Evolutionary conservation across 1,140 invertebrate genomes (phyloP).

Genomic region (Pseudobourletiella spinata): DNA sequence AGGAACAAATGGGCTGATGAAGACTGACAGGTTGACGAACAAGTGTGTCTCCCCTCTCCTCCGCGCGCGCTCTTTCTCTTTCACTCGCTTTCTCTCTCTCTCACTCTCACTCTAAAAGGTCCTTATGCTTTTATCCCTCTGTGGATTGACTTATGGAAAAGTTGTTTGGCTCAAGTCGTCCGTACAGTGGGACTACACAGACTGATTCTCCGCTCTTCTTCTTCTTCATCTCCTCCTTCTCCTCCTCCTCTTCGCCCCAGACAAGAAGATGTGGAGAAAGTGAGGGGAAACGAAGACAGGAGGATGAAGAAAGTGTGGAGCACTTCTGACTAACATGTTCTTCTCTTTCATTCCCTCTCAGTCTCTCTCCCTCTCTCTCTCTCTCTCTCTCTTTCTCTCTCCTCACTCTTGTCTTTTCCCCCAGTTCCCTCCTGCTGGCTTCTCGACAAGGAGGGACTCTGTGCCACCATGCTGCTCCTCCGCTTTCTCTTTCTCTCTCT

Average conservation of each 20-base stretch:
- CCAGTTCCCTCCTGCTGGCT: not conserved
- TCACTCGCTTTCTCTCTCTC: too few relatives aligned
- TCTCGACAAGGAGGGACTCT: too few relatives aligned
- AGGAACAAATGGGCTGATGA: constrained; percentile 23
- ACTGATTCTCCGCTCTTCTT: not conserved
- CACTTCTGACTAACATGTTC: too few relatives aligned
- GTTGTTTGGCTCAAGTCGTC: too few relatives aligned
- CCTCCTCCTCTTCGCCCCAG: too few relatives aligned
- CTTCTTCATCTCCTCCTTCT: not conserved
- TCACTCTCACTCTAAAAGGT: too few relatives aligned
- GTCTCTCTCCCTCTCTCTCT: not conserved
- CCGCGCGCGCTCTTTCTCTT: too few relatives aligned
- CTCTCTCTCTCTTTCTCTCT: not conserved
- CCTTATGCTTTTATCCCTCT: constrained; percentile 18
- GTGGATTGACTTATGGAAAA: too few relatives aligned
- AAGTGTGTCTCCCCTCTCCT: constrained; percentile 1
- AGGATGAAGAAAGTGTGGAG: not conserved
- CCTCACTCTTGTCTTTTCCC: not conserved
- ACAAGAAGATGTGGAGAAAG: constrained; percentile 1
- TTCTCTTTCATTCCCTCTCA: not conserved
- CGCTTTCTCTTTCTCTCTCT: too few relatives aligned
- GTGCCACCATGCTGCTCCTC: too few relatives aligned
- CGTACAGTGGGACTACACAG: constrained; percentile 1
- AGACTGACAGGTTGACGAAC: constrained; percentile 32
- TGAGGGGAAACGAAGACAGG: not conserved